Evolutionary conservation across 2,888 invertebrate species (phyloP).

Genomic region (Mayetiola destructor): DNA sequence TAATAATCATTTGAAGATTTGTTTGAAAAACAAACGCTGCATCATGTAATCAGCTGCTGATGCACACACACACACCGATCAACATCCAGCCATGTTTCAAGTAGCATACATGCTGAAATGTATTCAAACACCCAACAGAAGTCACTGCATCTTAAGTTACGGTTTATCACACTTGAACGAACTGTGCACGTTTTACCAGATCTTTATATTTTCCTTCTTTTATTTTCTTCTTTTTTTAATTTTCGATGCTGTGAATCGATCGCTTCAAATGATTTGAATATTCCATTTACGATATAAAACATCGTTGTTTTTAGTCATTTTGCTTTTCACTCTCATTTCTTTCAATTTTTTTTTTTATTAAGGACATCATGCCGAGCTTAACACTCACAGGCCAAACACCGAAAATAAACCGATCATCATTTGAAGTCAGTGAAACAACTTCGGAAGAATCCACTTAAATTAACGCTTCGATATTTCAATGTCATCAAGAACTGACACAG

Average conservation of each 20-base stretch:
- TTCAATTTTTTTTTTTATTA: background rate
- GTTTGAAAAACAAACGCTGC: too few relatives aligned
- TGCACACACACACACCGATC: too few relatives aligned
- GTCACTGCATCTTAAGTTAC: constrained; percentile 2
- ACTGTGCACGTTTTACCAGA: too few relatives aligned
- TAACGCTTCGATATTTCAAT: constrained; percentile 9
- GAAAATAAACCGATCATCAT: background rate
- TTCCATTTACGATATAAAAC: background rate
- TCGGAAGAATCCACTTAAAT: background rate
- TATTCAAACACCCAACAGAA: background rate
- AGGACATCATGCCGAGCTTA: constrained; percentile 5
- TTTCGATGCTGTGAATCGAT: background rate
- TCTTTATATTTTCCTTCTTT: too few relatives aligned
- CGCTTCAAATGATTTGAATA: too few relatives aligned
- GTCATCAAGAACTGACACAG: constrained; percentile 3
- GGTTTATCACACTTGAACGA: too few relatives aligned
- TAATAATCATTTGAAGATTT: too few relatives aligned
- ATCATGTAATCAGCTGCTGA: too few relatives aligned
- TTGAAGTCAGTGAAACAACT: constrained; percentile 10
- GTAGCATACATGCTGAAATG: constrained; percentile 1
- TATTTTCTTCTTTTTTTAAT: background rate
- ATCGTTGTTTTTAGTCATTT: background rate
- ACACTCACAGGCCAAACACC: background rate
- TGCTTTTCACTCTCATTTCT: background rate
- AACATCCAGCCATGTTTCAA: too few relatives aligned